phyloP scores from a whole-genome alignment of 2,113 vertebrate species.

The Trachemys scripta region DNA sequence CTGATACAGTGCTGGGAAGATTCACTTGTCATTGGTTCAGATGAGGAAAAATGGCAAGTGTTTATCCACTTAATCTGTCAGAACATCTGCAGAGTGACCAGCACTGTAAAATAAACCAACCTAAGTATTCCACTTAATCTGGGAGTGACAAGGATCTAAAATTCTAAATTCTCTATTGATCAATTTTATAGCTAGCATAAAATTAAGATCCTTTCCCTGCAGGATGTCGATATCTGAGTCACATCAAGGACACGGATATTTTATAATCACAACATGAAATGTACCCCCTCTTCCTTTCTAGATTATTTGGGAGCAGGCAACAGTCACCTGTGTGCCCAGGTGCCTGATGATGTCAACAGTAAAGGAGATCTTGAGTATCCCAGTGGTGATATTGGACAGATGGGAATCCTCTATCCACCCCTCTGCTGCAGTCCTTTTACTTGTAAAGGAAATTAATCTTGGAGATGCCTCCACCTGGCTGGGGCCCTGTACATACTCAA shows the following conservation, averaged over 20 bases:
- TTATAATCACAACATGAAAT: slow-evolving; percentile 14
- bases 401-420: background rate
- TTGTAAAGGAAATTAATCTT: background rate
- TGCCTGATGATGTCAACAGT: background rate
- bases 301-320: background rate
- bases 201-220: slow-evolving; percentile 50
- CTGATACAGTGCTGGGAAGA: background rate
- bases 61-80: background rate
- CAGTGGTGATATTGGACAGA: background rate
- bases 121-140: background rate
- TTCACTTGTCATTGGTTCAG: background rate
- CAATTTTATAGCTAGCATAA: slow-evolving; percentile 49
- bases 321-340: background rate
- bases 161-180: slow-evolving; percentile 19
- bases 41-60: background rate
- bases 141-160: background rate
- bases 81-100: slow-evolving; percentile 29
- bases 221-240: background rate
- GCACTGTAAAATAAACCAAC: background rate
- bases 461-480: background rate
- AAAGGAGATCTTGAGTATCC: background rate
- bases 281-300: background rate
- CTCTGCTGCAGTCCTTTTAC: background rate
- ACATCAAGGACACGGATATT: background rate
- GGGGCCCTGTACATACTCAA: background rate